Conservation (phyloP, 2,797 vertebrate genomes). For the Vespertilio murinus region DNA sequence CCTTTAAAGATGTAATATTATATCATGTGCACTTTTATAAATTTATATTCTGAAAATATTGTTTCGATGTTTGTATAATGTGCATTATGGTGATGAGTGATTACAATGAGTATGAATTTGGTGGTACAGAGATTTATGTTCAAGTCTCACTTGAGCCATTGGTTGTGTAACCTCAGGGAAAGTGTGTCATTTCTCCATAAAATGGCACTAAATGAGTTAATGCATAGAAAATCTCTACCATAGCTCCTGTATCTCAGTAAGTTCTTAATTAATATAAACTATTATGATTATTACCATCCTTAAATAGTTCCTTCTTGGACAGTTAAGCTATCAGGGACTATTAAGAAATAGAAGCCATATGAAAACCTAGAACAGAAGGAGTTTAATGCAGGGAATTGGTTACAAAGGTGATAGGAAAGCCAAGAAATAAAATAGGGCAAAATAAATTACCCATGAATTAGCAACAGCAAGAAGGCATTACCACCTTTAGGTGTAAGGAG, state of each 20-base stretch:
- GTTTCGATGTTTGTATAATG: neutral
- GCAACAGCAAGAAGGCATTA: neutral
- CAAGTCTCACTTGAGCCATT: neutral
- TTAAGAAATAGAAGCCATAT: neutral
- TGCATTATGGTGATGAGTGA: neutral
- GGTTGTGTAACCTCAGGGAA: neutral
- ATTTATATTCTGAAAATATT: neutral
- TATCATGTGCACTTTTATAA: neutral
- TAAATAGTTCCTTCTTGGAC: neutral
- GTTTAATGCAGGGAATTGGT: neutral
- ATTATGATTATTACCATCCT: neutral
- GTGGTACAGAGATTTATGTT: neutral
- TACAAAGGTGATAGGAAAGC: neutral
- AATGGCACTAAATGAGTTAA: neutral
- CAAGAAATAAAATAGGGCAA: neutral
- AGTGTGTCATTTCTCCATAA: neutral
- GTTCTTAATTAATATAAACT: conserved; percentile 10
- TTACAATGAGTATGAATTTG: neutral
- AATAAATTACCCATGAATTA: neutral
- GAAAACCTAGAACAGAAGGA: neutral
- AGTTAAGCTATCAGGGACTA: neutral
- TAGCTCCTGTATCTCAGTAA: neutral
- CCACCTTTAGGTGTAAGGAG: neutral
- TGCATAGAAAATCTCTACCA: neutral
- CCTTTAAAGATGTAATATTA: neutral